Percentiles rank a stretch among this genome's conserved stretches.
phyloP scores from a whole-genome alignment of 2,113 vertebrate species.

The Pandion haliaetus region DNA sequence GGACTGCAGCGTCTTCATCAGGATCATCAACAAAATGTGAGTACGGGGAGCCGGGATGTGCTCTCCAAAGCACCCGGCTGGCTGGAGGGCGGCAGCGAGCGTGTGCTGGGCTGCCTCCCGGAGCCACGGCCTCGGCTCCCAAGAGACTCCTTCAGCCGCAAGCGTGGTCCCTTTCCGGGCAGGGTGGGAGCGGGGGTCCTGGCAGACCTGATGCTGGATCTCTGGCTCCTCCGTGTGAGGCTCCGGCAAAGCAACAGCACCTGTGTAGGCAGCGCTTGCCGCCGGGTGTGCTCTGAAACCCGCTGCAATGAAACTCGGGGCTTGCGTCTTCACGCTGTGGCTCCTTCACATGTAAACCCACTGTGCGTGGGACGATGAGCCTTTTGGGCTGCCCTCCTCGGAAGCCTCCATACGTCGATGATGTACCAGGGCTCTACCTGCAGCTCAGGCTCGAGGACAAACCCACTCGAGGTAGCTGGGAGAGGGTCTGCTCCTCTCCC shows the following conservation, averaged over 20 bases:
- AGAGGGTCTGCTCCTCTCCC: background rate
- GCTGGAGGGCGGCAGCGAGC: background rate
- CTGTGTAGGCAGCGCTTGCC: background rate
- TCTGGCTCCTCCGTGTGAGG: background rate
- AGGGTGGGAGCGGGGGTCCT: background rate
- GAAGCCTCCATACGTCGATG: accelerated
- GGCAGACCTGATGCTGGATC: too few relatives aligned
- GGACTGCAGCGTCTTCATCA: slow-evolving; percentile 78
- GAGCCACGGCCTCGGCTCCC: background rate
- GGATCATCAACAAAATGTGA: slow-evolving; percentile 83
- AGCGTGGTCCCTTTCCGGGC: background rate
- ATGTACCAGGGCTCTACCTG: background rate
- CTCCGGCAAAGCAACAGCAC: background rate
- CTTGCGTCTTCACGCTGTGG: background rate
- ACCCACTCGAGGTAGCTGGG: background rate
- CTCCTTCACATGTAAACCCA: background rate
- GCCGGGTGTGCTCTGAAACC: background rate
- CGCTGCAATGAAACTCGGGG: accelerated
- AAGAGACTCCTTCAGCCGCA: background rate
- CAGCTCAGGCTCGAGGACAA: background rate
- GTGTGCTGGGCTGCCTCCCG: background rate
- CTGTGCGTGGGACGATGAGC: accelerated
- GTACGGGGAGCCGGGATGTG: background rate
- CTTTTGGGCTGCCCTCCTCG: background rate
- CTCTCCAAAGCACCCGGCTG: background rate